Evolutionary conservation across 2,888 invertebrate species (phyloP).

Genomic region (Acrobasis consociella): DNA sequence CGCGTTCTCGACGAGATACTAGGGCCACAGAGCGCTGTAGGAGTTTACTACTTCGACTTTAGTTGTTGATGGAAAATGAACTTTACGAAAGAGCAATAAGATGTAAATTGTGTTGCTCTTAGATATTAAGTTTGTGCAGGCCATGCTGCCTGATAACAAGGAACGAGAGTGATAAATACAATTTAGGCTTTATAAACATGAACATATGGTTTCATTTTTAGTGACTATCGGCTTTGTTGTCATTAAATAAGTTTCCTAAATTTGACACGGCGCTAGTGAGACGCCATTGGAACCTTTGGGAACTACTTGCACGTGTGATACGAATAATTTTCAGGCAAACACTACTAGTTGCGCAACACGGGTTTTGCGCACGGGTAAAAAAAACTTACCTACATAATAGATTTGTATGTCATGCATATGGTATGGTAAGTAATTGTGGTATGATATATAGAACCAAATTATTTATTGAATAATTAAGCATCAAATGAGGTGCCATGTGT

Average conservation of each 20-base stretch:
- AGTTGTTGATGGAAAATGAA: conserved; percentile 36
- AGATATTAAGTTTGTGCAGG: conserved; percentile 51
- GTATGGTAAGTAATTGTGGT: too few relatives aligned
- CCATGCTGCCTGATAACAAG: conserved; percentile 68
- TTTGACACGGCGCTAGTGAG: conserved; percentile 66
- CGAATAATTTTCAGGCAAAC: conserved; percentile 17
- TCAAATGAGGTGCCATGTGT: too few relatives aligned
- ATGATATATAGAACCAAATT: too few relatives aligned
- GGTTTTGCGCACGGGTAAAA: too few relatives aligned
- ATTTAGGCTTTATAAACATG: conserved; percentile 42
- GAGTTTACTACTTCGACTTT: conserved; percentile 54
- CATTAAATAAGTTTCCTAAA: conserved; percentile 69
- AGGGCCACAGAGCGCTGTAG: conserved; percentile 77
- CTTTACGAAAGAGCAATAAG: conserved; percentile 33
- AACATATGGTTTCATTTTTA: conserved; percentile 34
- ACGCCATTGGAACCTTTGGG: conserved; percentile 57
- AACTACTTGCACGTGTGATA: conserved; percentile 27
- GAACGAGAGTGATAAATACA: conserved; percentile 38
- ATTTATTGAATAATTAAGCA: too few relatives aligned
- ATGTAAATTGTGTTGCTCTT: conserved; percentile 36
- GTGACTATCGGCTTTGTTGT: conserved; percentile 39
- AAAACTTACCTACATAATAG: too few relatives aligned
- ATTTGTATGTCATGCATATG: too few relatives aligned
- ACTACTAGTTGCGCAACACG: neutral
- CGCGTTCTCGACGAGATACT: conserved; percentile 79